Conservation (phyloP, 1,140 invertebrate genomes). For the Platyscapa corneri region DNA sequence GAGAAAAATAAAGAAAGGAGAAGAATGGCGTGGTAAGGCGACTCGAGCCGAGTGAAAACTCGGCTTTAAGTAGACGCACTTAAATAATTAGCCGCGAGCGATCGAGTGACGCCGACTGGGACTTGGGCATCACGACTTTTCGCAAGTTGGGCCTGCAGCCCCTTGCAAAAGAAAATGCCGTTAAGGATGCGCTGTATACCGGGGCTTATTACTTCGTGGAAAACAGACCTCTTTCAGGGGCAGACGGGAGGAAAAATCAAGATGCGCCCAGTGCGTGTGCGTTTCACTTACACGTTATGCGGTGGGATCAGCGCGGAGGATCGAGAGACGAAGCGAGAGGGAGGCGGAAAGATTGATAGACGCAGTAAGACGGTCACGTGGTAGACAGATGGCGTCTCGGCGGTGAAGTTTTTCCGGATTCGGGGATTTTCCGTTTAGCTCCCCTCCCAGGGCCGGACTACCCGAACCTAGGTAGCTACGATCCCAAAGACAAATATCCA, state of each 20-base stretch:
- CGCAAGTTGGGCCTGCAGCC: not conserved
- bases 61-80: not conserved
- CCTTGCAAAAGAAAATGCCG: not conserved
- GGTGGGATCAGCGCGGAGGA: slow-evolving; percentile 2
- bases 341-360: slow-evolving; percentile 41
- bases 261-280: slow-evolving; percentile 47
- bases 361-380: slow-evolving; percentile 57
- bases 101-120: not conserved
- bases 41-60: not conserved
- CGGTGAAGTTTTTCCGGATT: slow-evolving; percentile 21
- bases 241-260: slow-evolving; percentile 54
- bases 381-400: slow-evolving; percentile 59
- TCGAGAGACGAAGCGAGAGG: slow-evolving; percentile 1
- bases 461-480: not conserved
- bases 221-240: not conserved
- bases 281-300: not conserved
- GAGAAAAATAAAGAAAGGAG: slow-evolving; percentile 7
- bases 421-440: not conserved
- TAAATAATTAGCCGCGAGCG: not conserved
- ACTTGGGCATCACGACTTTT: not conserved
- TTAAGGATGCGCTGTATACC: not conserved
- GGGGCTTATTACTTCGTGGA: slow-evolving; percentile 39
- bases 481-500: not conserved
- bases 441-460: not conserved
- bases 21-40: not conserved